These are phyloP conservation scores for Acipenser transmontanus DNA, from an alignment of 2,797 vertebrate species.

Conservation along the genomic window DNA sequence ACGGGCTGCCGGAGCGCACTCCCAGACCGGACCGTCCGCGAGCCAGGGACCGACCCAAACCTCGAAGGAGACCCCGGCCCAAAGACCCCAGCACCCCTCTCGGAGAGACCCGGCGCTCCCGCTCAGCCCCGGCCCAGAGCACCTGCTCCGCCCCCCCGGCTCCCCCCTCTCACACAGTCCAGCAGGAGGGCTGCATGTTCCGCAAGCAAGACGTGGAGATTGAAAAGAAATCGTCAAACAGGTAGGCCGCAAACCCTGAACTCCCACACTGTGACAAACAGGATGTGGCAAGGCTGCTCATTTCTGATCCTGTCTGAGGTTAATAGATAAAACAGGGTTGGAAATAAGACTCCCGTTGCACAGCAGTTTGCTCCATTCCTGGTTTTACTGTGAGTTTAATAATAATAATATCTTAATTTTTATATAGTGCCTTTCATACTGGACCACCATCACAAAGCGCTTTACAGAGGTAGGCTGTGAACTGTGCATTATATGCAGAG, in stretches of 20 bases:
- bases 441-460: too few relatives aligned
- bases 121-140: conserved; percentile 80
- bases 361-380: too few relatives aligned
- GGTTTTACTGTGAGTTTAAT: too few relatives aligned
- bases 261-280: not conserved
- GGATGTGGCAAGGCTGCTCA: not conserved
- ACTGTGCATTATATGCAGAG: too few relatives aligned
- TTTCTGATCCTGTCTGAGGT: too few relatives aligned
- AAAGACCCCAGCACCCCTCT: conserved; percentile 61
- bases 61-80: conserved; percentile 77
- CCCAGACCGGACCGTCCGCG: conserved; percentile 81
- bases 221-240: conserved; percentile 85
- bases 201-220: conserved; percentile 85
- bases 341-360: too few relatives aligned
- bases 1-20: conserved; percentile 76
- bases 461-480: too few relatives aligned
- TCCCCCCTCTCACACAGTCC: conserved; percentile 62
- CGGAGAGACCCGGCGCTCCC: conserved; percentile 69
- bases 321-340: too few relatives aligned
- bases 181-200: conserved; percentile 85
- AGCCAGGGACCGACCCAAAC: conserved; percentile 81
- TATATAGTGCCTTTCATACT: too few relatives aligned
- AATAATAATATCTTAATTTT: too few relatives aligned
- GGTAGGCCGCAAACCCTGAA: conserved; percentile 50
- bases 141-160: conserved; percentile 64